These are phyloP conservation scores for Standfussiana lucernea DNA, from an alignment of 2,888 invertebrate species.

Conservation along the genomic window DNA sequence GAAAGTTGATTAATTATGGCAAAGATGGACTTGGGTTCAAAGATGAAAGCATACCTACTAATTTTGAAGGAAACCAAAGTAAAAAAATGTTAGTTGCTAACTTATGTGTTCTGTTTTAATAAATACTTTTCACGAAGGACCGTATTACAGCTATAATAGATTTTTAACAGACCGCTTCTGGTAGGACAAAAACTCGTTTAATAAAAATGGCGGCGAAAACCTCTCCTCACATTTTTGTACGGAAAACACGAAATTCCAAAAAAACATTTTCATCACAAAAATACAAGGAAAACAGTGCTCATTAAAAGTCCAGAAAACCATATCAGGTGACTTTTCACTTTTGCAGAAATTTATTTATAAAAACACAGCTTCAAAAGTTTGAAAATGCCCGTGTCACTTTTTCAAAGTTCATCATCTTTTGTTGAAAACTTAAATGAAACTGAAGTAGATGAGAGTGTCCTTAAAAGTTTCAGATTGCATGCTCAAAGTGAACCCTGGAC, in stretches of 20 bases:
- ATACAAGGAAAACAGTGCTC: not conserved
- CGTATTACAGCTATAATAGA: no score
- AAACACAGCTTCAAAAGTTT: constrained; percentile 5
- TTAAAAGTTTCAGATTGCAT: constrained; percentile 63
- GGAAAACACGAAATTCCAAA: not conserved
- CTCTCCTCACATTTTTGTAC: not conserved
- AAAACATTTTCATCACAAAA: not conserved
- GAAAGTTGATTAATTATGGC: no score
- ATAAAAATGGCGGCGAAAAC: not conserved
- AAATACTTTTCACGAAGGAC: no score
- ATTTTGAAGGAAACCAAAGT: no score
- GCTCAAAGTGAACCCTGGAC: constrained; percentile 20
- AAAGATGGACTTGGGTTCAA: no score
- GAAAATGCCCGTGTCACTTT: constrained; percentile 36
- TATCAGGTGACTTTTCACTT: constrained; percentile 14
- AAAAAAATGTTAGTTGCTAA: no score
- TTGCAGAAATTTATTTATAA: constrained; percentile 1
- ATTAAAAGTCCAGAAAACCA: constrained; percentile 16
- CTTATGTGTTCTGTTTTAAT: no score
- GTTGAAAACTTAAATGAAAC: constrained; percentile 57
- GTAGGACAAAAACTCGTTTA: not conserved
- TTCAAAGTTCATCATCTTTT: constrained; percentile 45
- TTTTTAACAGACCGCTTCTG: not conserved
- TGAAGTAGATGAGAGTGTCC: constrained; percentile 44
- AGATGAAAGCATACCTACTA: no score